These are phyloP conservation scores for Caranx ignobilis DNA, from an alignment of 2,113 vertebrate genomes.

Conservation along the genomic window DNA sequence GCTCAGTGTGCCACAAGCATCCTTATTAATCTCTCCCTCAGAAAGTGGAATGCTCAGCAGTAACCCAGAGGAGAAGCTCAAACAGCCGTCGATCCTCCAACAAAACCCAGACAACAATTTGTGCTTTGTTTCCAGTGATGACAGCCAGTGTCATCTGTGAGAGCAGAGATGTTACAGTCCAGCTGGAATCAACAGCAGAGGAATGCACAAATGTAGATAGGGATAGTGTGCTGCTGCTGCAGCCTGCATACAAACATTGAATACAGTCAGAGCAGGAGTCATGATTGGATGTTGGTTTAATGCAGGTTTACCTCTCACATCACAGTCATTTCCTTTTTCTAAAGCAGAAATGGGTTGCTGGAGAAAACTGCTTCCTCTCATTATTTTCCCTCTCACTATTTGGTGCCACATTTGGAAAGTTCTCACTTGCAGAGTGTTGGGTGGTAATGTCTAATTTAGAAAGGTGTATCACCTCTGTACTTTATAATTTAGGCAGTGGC, in stretches of 20 bases:
- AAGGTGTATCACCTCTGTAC: neutral
- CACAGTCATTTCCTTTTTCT: neutral
- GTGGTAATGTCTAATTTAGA: neutral
- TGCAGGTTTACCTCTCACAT: neutral
- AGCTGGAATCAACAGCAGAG: slow-evolving; percentile 9
- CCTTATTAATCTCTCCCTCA: slow-evolving; percentile 70
- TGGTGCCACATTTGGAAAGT: neutral
- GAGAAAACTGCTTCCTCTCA: neutral
- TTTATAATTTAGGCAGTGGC: neutral
- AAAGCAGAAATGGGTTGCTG: neutral
- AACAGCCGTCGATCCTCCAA: slow-evolving; percentile 71
- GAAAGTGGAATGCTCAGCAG: slow-evolving; percentile 75
- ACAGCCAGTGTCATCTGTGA: slow-evolving; percentile 42
- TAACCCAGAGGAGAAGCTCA: slow-evolving; percentile 72
- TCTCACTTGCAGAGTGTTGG: neutral
- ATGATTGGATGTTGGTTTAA: neutral
- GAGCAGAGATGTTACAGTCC: slow-evolving; percentile 36
- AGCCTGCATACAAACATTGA: slow-evolving; percentile 1
- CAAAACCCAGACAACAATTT: slow-evolving; percentile 68
- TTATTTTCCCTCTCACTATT: neutral
- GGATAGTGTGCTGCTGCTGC: neutral
- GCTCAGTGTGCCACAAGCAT: slow-evolving; percentile 55
- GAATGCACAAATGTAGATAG: neutral
- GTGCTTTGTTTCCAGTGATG: slow-evolving; percentile 56
- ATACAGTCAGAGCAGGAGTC: neutral